Evolutionary conservation across 2,113 vertebrate genomes (phyloP).

Genomic region (Brachirus orientalis): DNA sequence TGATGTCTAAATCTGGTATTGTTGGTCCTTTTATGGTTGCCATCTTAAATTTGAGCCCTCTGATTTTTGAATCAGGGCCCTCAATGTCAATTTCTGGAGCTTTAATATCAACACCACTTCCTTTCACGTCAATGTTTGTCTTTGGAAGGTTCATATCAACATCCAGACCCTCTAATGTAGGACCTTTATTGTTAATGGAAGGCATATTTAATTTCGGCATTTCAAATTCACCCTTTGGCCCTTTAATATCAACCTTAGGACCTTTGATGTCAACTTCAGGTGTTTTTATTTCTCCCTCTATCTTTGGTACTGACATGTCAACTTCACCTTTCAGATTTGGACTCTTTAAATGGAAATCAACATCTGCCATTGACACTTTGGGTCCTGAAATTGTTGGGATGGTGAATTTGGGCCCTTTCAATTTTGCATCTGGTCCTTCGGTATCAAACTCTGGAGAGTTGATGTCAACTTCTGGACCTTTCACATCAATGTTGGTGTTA

Average conservation of each 20-base stretch:
- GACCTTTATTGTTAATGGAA: not conserved
- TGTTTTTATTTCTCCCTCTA: slow-evolving; percentile 10
- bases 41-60: slow-evolving; percentile 34
- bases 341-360: slow-evolving; percentile 32
- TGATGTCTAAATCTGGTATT: slow-evolving; percentile 17
- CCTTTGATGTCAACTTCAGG: slow-evolving; percentile 9
- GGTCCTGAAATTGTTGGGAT: not conserved
- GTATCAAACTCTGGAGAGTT: not conserved
- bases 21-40: slow-evolving; percentile 11
- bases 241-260: not conserved
- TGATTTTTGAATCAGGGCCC: slow-evolving; percentile 7
- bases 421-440: not conserved
- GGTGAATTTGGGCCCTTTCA: slow-evolving; percentile 1
- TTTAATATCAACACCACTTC: not conserved
- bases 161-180: not conserved
- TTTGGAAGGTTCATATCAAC: not conserved
- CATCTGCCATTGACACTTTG: not conserved
- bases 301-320: slow-evolving; percentile 12
- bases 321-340: slow-evolving; percentile 37
- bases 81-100: not conserved
- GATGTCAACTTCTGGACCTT: slow-evolving; percentile 12
- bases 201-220: slow-evolving; percentile 36
- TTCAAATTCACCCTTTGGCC: slow-evolving; percentile 7
- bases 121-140: not conserved
- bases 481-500: not conserved